Evolutionary conservation across 2,888 invertebrate genomes (phyloP).

Genomic region (Eucriotettix oculatus): DNA sequence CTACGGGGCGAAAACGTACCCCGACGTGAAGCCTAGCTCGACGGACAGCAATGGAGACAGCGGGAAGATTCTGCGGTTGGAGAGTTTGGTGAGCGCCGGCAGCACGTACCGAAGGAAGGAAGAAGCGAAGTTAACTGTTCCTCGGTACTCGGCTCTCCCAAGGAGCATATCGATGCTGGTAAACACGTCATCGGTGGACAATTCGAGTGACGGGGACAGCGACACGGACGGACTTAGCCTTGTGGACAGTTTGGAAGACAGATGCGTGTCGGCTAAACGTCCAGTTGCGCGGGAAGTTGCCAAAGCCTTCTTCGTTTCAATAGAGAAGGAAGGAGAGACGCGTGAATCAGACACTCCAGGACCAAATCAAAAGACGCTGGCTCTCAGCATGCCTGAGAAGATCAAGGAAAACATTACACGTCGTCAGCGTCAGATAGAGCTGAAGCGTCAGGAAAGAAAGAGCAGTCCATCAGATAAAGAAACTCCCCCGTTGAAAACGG

Average conservation of each 20-base stretch:
- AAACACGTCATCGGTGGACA: not conserved
- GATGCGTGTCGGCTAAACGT: too few species aligned
- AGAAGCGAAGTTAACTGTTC: not conserved
- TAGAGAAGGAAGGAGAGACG: not conserved
- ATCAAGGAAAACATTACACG: not conserved
- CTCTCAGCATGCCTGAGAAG: not conserved
- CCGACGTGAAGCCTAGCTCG: too few species aligned
- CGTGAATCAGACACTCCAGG: not conserved
- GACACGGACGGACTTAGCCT: not conserved
- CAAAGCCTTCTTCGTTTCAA: not conserved
- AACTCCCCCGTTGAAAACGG: not conserved
- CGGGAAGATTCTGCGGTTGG: too few species aligned
- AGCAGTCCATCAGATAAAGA: not conserved
- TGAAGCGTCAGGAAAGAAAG: not conserved
- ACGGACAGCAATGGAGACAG: too few species aligned
- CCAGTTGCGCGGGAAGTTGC: not conserved
- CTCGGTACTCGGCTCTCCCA: not conserved
- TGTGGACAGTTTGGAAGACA: not conserved
- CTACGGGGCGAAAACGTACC: too few species aligned
- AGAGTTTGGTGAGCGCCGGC: too few species aligned
- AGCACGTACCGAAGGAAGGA: too few species aligned
- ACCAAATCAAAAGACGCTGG: not conserved
- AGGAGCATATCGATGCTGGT: not conserved
- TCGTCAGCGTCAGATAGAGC: not conserved
- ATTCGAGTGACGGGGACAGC: not conserved